Conservation (phyloP, 1,140 invertebrate genomes). For the Macrosteles quadrilineatus region DNA sequence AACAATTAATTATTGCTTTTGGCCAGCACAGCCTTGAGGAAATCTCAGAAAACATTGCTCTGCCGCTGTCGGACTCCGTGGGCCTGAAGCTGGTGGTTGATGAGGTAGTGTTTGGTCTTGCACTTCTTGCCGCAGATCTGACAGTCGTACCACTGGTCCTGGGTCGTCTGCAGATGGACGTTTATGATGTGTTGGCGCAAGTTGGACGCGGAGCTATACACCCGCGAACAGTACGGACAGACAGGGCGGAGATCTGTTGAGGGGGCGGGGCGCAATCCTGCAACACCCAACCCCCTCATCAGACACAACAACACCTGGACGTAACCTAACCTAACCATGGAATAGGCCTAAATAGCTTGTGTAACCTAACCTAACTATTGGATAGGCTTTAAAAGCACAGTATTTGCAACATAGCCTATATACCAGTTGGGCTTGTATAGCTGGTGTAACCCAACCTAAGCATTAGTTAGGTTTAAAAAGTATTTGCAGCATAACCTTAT, state of each 20-base stretch:
- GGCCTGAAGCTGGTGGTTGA: constrained; percentile 72
- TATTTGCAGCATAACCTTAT: no score
- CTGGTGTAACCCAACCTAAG: no score
- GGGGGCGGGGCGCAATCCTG: constrained; percentile 38
- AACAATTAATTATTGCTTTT: not conserved
- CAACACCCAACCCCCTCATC: constrained; percentile 49
- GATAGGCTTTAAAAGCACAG: no score
- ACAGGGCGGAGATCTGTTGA: constrained; percentile 57
- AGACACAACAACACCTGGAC: constrained; percentile 45
- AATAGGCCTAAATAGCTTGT: no score
- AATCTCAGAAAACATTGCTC: constrained; percentile 22
- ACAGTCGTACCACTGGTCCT: constrained; percentile 70
- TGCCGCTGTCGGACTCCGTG: constrained; percentile 67
- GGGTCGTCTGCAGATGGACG: constrained; percentile 67
- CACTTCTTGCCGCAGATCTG: constrained; percentile 71
- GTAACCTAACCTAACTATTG: no score
- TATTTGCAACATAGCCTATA: no score
- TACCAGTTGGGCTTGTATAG: no score
- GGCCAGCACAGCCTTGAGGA: constrained; percentile 4
- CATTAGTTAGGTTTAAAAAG: no score
- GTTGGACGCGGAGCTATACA: constrained; percentile 69
- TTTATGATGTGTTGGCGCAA: constrained; percentile 71
- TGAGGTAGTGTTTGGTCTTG: constrained; percentile 75
- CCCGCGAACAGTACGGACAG: constrained; percentile 66
- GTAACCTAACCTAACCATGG: not conserved